Conservation (phyloP, 2,113 vertebrate genomes). For the Ifrita kowaldi region DNA sequence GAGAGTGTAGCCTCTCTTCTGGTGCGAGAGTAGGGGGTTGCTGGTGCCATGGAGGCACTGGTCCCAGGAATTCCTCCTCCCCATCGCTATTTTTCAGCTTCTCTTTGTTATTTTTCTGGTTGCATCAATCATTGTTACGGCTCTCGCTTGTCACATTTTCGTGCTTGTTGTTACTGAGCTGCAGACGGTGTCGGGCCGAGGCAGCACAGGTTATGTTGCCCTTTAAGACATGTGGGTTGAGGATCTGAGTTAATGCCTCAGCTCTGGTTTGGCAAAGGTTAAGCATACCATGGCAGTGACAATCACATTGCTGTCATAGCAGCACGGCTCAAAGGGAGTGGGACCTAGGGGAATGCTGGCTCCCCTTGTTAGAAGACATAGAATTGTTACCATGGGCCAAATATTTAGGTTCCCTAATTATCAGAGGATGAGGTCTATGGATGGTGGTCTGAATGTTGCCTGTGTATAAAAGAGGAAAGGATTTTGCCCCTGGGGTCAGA, state of each 20-base stretch:
- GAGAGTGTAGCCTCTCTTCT: neutral
- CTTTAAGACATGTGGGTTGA: conserved; percentile 65
- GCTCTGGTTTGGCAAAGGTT: conserved; percentile 70
- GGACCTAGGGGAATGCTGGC: conserved; percentile 21
- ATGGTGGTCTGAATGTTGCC: neutral
- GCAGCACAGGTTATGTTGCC: conserved; percentile 56
- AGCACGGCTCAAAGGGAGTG: conserved; percentile 42
- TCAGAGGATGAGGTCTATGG: neutral
- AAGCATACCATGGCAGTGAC: conserved; percentile 74
- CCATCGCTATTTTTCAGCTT: conserved; percentile 54
- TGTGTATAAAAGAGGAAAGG: neutral
- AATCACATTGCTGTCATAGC: conserved; percentile 62
- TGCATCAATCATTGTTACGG: conserved; percentile 40
- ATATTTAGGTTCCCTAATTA: conserved; percentile 11
- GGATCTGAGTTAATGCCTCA: conserved; percentile 62
- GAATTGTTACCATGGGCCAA: conserved; percentile 1
- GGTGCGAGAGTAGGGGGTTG: neutral
- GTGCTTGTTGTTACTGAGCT: conserved; percentile 42
- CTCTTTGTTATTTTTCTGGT: conserved; percentile 57
- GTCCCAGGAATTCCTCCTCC: conserved; percentile 44
- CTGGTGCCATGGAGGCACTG: conserved; percentile 47
- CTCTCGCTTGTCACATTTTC: conserved; percentile 38
- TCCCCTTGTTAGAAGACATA: conserved; percentile 43
- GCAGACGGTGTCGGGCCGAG: neutral
- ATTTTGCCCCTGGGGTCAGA: neutral